Evolutionary conservation across 1,140 invertebrate genomes (phyloP).

Genomic region (Oedothorax gibbosus): DNA sequence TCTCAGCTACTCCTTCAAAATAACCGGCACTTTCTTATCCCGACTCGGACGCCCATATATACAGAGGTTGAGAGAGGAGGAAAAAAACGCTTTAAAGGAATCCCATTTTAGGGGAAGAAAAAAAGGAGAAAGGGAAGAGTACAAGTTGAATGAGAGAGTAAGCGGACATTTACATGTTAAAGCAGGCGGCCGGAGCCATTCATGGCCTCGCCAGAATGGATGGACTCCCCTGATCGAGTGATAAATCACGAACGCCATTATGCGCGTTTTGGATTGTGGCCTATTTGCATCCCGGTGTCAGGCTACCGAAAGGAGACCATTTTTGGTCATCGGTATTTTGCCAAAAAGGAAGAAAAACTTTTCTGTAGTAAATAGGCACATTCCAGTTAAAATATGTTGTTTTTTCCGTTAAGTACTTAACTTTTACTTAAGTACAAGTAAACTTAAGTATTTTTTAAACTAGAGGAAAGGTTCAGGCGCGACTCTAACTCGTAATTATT

Average conservation of each 20-base stretch:
- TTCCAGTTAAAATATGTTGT: no score
- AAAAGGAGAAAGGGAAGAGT: not conserved
- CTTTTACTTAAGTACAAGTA: no score
- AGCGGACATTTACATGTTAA: slow-evolving; percentile 60
- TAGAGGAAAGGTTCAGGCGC: no score
- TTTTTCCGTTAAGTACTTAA: no score
- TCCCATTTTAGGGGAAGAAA: slow-evolving; percentile 7
- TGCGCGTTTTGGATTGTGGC: slow-evolving; percentile 26
- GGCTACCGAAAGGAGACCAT: slow-evolving; percentile 24
- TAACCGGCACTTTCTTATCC: no score
- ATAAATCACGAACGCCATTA: slow-evolving; percentile 58
- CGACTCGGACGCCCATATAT: no score
- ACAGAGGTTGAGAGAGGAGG: no score
- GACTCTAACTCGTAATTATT: no score
- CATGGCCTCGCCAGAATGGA: slow-evolving; percentile 54
- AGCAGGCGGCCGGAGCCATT: slow-evolving; percentile 53
- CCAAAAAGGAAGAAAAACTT: no score
- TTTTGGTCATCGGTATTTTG: slow-evolving; percentile 7
- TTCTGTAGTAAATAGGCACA: no score
- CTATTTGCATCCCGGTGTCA: slow-evolving; percentile 22
- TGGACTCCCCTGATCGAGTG: slow-evolving; percentile 58
- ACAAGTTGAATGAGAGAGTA: slow-evolving; percentile 55
- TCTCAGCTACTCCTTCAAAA: no score
- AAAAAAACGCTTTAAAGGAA: slow-evolving; percentile 29
- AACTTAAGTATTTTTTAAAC: no score